Conservation (phyloP, 1,140 invertebrate species). For the Plutomurus gul region DNA sequence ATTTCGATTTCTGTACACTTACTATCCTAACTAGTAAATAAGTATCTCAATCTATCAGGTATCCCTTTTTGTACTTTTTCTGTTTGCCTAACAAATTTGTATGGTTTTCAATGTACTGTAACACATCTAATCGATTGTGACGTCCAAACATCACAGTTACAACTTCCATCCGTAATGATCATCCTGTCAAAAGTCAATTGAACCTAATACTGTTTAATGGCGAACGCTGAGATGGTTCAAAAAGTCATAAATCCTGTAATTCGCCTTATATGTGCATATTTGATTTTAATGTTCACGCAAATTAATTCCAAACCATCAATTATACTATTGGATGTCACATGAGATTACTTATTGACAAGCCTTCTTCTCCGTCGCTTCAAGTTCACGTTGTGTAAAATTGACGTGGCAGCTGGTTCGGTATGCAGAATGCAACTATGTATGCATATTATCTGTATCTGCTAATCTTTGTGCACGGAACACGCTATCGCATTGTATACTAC, state of each 20-base stretch:
- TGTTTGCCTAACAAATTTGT: background rate
- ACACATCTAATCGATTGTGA: no score
- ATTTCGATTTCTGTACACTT: background rate
- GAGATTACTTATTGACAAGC: constrained; percentile 32
- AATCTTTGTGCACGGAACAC: no score
- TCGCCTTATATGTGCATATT: constrained; percentile 21
- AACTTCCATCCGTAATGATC: no score
- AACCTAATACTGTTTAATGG: background rate
- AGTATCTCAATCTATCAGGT: no score
- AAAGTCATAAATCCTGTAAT: background rate
- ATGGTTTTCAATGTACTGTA: background rate
- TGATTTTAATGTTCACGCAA: constrained; percentile 46
- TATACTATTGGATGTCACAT: constrained; percentile 39
- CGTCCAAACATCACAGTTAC: no score
- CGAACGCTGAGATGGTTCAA: background rate
- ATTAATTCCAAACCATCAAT: constrained; percentile 45
- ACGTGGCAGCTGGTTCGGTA: no score
- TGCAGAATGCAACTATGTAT: no score
- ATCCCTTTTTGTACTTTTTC: background rate
- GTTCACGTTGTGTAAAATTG: background rate
- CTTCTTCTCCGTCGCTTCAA: background rate
- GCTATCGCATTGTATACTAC: background rate
- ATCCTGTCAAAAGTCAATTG: no score
- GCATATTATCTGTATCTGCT: background rate
- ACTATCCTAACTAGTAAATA: no score